Base-by-base conservation (phyloP, 2,113 vertebrate genomes). In the Esox niger region DNA sequence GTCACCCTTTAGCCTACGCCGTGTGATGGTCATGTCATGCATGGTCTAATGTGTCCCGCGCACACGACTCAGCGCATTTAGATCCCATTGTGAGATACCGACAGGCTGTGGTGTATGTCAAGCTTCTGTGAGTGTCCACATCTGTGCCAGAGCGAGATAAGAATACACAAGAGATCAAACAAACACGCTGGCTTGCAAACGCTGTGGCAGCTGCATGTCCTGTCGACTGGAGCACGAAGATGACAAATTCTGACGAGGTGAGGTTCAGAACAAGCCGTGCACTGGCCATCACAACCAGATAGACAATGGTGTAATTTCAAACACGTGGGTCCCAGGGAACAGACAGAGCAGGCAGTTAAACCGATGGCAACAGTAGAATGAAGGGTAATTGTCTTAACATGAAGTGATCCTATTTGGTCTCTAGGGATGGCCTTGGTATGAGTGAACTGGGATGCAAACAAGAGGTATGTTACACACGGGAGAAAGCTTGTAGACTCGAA, bases 241-340 rank as follows among this genome's bases (percentile, higher is more conserved):
- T 26, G 63, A 65, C 63, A 54, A 25, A 30, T 17, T 25, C 1
- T 11, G 25, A 52, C n/a, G 4, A 17, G 47, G 20, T 33, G 7
- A 17, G 31, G 33, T 29, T 68, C 26, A 33, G 26, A 67, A 27
- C 27, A 7, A 21, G 31, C 35, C 3, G 23, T n/a, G 9, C 29
- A 29, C 68, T 57, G 6, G 66, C 32, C 30, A 10, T 43, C 32
- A 21, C 46, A 69, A 38, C 11, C 17, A 35, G 27, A 62, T 49
- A 70, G 59, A 70, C 63, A 49, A 32, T 35, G 15, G 60, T 70
- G 30, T 55, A 26, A 35, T 43, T 62, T 55, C 23, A 1, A 4
- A 38, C 21, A 23, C 15, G 56, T 52, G n/a, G 47, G 47, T 17
- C n/a, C 47, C 47, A 21, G n/a, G 1, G n/a, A 21, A 6, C 47